Conservation (phyloP, 1,140 invertebrate genomes). For the Pissodes strobi region DNA sequence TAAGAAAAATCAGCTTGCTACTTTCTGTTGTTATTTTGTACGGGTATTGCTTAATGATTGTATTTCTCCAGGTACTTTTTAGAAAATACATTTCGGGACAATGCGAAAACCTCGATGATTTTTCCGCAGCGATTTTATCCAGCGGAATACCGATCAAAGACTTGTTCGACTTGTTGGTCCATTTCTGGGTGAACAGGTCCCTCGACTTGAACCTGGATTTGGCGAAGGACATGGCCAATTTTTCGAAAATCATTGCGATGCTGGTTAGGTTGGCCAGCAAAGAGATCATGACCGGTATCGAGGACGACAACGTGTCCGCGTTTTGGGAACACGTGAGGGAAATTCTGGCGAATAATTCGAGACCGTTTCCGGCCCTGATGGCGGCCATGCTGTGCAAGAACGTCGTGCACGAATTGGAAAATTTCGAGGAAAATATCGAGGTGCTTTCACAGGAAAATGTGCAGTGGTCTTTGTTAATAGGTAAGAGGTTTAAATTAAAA, state of each 20-base stretch:
- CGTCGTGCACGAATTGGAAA: slow-evolving; percentile 65
- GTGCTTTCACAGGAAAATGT: slow-evolving; percentile 82
- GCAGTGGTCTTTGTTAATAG: slow-evolving; percentile 82
- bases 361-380: slow-evolving; percentile 72
- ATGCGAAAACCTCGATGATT: slow-evolving; percentile 59
- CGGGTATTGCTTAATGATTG: too few relatives aligned
- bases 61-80: slow-evolving; percentile 63
- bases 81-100: slow-evolving; percentile 61
- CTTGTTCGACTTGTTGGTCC: slow-evolving; percentile 67
- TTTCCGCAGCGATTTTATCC: slow-evolving; percentile 36
- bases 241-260: slow-evolving; percentile 57
- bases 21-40: too few relatives aligned
- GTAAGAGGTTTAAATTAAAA: slow-evolving; percentile 52
- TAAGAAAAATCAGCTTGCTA: too few relatives aligned
- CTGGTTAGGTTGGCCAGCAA: slow-evolving; percentile 56
- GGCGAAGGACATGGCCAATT: slow-evolving; percentile 59
- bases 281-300: slow-evolving; percentile 53
- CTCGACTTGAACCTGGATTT: slow-evolving; percentile 58
- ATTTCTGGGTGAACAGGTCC: slow-evolving; percentile 67
- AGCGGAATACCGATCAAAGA: slow-evolving; percentile 63
- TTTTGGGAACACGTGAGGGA: slow-evolving; percentile 79
- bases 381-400: slow-evolving; percentile 77
- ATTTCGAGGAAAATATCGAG: slow-evolving; percentile 68
- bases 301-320: slow-evolving; percentile 68
- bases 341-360: slow-evolving; percentile 69